Evolutionary conservation across 2,113 vertebrate genomes (phyloP).

Genomic region (Dicaeum eximium): DNA sequence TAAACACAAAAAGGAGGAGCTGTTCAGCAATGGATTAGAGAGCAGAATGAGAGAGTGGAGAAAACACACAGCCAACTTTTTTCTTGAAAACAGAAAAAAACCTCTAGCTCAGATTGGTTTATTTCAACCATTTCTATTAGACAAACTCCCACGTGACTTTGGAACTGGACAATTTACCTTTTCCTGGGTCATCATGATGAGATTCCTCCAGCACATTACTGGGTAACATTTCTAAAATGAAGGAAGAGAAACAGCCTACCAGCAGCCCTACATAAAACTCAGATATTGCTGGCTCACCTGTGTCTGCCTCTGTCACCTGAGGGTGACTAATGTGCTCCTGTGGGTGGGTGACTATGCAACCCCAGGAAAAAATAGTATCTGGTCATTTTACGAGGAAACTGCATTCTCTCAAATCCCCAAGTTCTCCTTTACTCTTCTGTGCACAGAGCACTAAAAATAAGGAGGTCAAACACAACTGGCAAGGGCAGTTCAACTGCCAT

Average conservation of each 20-base stretch:
- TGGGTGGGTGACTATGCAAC: background rate
- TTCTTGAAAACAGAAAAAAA: background rate
- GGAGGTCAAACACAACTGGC: background rate
- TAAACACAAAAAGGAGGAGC: background rate
- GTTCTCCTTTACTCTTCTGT: background rate
- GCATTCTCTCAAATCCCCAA: background rate
- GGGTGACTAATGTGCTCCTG: background rate
- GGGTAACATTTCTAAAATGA: background rate
- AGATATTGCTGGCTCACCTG: background rate
- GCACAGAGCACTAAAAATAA: background rate
- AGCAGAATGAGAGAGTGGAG: background rate
- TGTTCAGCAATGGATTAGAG: background rate
- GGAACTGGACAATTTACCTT: background rate
- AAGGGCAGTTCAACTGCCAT: background rate
- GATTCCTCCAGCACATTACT: background rate
- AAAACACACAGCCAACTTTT: accelerated
- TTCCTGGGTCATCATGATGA: background rate
- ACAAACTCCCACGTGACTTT: background rate
- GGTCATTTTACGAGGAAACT: background rate
- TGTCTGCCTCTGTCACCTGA: background rate
- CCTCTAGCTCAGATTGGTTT: background rate
- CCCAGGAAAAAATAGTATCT: background rate
- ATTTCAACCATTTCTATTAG: background rate
- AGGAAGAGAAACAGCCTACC: background rate
- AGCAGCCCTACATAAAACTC: background rate